Evolutionary conservation across 2,888 invertebrate species (phyloP), one percentile per base, ranked within the genome.

Genomic region (Apotomis capreana): DNA sequence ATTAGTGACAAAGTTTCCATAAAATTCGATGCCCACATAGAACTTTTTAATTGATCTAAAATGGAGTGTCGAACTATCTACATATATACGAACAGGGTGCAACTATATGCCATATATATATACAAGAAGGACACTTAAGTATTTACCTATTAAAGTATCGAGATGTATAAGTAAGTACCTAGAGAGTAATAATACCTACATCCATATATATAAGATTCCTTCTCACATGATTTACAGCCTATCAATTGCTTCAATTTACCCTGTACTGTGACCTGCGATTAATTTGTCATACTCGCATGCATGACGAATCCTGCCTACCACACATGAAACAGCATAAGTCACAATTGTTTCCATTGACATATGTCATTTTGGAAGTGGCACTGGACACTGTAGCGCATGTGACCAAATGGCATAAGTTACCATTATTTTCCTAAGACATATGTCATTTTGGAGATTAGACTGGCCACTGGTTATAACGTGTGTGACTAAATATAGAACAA

Each of bases 401-500:
- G 26, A 26, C 26, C 46, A 58, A 63, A 61, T 37, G 37, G 37
- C 49, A 13, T 51, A 51, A 13, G 13, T 13, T 13, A 6, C 49
- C 0, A 40, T 6, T 10, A 10, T 8, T 10, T 49, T 9, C 49
- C 2, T 3, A 9, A 6, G 9, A 8, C 3, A 49, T 49, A 49
- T 49, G 49, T 3, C 9, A 49, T 49, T 8, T 49, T 49, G 9
- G 5, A 40, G 1, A 5, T 6, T 6, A 6, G 4, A 26, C 26
- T 26, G 26, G 26, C 26, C 5, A 40, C 6, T 26, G 26, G 26
- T 40, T 40, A 40, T 40, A 40, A 40, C 6, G 40, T 68, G 49
- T 70, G 70, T 74, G 63, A 59, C 76, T 76, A 76, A 75, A 76
- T 74, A 76, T 75, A 77, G 75, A 52, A 57, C 68, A 70, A 75